phyloP scores from a whole-genome alignment of 2,113 vertebrate species.

The Melospiza melodia region DNA sequence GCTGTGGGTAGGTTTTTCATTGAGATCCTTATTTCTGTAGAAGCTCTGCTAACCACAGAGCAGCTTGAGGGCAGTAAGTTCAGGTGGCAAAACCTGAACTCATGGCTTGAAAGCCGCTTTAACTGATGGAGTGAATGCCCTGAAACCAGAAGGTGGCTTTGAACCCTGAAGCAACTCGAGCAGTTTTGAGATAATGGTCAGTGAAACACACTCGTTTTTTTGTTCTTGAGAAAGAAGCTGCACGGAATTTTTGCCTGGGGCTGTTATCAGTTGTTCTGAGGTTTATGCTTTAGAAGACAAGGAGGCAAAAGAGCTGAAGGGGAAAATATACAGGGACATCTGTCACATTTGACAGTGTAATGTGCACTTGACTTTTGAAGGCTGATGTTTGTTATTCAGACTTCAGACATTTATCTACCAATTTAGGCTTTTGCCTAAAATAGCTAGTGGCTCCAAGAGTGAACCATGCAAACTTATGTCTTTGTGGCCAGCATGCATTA shows the following conservation, averaged over 20 bases:
- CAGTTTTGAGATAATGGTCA: not conserved
- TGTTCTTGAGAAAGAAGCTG: not conserved
- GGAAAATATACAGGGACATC: not conserved
- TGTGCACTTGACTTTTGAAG: not conserved
- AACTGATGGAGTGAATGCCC: not conserved
- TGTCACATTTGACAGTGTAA: slow-evolving; percentile 3
- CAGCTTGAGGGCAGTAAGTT: not conserved
- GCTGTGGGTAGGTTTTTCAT: not conserved
- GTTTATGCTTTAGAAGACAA: not conserved
- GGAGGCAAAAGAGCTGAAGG: not conserved
- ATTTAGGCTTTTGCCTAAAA: slow-evolving; percentile 17
- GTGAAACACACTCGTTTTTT: not conserved
- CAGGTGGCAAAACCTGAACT: not conserved
- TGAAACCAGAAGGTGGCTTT: not conserved
- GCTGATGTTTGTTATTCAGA: not conserved
- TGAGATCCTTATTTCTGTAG: not conserved
- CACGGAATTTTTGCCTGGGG: not conserved
- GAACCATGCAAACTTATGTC: not conserved
- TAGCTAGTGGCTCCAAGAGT: not conserved
- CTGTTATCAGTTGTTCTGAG: not conserved
- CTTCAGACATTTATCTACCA: not conserved
- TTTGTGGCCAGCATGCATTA: not conserved
- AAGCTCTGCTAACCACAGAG: not conserved
- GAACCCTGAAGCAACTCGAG: not conserved
- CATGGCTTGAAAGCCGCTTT: not conserved